Base-by-base conservation (phyloP, 2,888 invertebrate genomes). In the Nebria salina region DNA sequence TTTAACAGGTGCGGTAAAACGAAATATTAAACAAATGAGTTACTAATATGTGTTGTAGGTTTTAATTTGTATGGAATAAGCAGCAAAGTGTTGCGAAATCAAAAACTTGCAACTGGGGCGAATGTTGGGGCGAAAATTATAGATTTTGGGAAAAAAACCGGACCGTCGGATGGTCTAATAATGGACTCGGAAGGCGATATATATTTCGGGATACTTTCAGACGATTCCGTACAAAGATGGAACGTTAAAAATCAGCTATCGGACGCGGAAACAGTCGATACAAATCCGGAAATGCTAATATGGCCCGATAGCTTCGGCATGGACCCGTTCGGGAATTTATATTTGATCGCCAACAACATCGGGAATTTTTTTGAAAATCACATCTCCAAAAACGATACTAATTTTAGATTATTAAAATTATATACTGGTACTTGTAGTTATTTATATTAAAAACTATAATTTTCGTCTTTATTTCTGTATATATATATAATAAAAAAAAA, bases 181-280 rank as follows among this genome's bases (percentile, higher is more conserved):
- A 93, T 94, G 92, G 94, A 94, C 83, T 91, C 92, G 6, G 88
- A 89, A 6, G 94, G 94, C 0, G 88, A 92, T 25, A 89, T 95
- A 41, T 94, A 93, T 88, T 94, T 91, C 86, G 94, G 94, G 25
- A 89, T 94, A 65, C 88, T 94, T 74, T 92, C 92, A 76, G 91
- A 93, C 85, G 92, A 94, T 83, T 93, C 93, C 2, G 91, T 95
- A 73, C 92, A 92, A 13, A 92, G 91, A 88, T 94, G 94, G 94
- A 93, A 94, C 86, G 91, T 92, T 0, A 90, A 90, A 41, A 85
- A 89, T 77, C 89, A 90, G 75, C 92, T 93, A 85, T 89, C 89
- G 68, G 89, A 89, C 81, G 92, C 86, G 4, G 76, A 83, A 78
- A 83, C 87, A 41, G 77, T 87, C 1, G 81, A 81, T 76, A 26